These are phyloP conservation scores for Pocillopora verrucosa DNA, from an alignment of 64 coral and sea anemone genomes.

Conservation along the genomic window DNA sequence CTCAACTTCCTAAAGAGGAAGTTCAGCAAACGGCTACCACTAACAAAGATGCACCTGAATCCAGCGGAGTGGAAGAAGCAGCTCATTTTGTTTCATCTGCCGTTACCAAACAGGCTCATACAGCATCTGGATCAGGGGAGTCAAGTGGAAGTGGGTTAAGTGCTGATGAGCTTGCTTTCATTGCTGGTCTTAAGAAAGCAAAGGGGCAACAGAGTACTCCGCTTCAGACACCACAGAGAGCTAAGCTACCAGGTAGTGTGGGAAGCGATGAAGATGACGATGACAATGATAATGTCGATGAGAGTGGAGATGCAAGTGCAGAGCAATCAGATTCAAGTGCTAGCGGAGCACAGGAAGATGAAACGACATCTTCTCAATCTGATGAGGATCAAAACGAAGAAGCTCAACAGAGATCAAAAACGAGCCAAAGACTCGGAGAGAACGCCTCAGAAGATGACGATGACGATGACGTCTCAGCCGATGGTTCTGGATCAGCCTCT, in stretches of 20 bases:
- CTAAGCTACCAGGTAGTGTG: constrained; percentile 55
- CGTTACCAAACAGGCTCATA: neutral
- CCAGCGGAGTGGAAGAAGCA: constrained; percentile 15
- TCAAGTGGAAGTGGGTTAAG: constrained; percentile 26
- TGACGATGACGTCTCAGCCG: constrained; percentile 9
- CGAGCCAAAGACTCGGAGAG: neutral
- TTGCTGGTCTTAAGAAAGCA: constrained; percentile 77
- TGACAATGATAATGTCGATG: neutral
- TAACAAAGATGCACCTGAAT: neutral
- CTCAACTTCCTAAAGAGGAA: neutral
- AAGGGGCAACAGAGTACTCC: constrained; percentile 17
- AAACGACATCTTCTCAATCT: neutral
- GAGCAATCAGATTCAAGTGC: constrained; percentile 7
- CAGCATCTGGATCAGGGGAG: constrained; percentile 19
- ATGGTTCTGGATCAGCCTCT: constrained; percentile 16
- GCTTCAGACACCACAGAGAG: neutral
- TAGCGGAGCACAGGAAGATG: constrained; percentile 2
- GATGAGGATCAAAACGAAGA: neutral
- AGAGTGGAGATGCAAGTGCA: constrained; percentile 8
- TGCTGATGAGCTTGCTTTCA: constrained; percentile 83
- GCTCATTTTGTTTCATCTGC: neutral
- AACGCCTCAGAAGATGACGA: constrained; percentile 23
- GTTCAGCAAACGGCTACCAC: neutral
- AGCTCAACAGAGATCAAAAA: neutral
- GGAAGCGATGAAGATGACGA: constrained; percentile 27